Conservation (phyloP, 2,113 vertebrate species). For the Ancistrus triradiatus region DNA sequence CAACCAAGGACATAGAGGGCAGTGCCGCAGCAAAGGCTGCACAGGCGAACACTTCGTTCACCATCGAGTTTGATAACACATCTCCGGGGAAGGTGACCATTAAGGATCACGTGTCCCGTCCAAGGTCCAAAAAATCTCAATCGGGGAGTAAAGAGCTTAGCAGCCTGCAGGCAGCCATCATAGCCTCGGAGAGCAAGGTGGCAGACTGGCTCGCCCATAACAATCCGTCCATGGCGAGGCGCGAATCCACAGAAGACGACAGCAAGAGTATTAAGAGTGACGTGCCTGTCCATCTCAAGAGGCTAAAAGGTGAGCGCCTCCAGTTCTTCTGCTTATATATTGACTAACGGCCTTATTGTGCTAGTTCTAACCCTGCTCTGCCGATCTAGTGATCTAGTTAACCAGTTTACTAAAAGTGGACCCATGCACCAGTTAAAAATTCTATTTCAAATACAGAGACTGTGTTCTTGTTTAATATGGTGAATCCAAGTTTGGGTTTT, state of each 20-base stretch:
- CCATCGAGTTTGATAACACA: slow-evolving; percentile 95
- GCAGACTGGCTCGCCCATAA: slow-evolving; percentile 98
- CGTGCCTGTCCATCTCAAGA: slow-evolving; percentile 89
- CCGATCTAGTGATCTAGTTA: too few relatives aligned
- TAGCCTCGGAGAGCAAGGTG: slow-evolving; percentile 95
- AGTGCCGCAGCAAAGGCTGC: slow-evolving; percentile 59
- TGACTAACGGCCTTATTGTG: too few relatives aligned
- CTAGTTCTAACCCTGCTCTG: too few relatives aligned
- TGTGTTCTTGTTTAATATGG: too few relatives aligned
- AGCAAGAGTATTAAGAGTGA: slow-evolving; percentile 98
- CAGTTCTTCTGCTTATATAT: background rate
- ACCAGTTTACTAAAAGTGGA: too few relatives aligned
- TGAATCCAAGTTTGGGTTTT: too few relatives aligned
- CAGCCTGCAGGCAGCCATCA: slow-evolving; percentile 92
- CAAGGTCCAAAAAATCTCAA: slow-evolving; percentile 80
- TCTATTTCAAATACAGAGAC: too few relatives aligned
- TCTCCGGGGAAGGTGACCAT: slow-evolving; percentile 97
- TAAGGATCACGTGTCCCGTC: slow-evolving; percentile 91
- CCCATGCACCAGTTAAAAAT: too few relatives aligned
- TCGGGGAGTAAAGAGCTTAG: slow-evolving; percentile 79
- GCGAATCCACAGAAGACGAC: slow-evolving; percentile 89
- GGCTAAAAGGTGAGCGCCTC: slow-evolving; percentile 84
- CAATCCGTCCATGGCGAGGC: slow-evolving; percentile 85
- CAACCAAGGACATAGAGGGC: slow-evolving; percentile 88
- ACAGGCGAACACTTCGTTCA: slow-evolving; percentile 95